phyloP scores from a whole-genome alignment of 2,888 invertebrate species.

The Drosophila anceps region DNA sequence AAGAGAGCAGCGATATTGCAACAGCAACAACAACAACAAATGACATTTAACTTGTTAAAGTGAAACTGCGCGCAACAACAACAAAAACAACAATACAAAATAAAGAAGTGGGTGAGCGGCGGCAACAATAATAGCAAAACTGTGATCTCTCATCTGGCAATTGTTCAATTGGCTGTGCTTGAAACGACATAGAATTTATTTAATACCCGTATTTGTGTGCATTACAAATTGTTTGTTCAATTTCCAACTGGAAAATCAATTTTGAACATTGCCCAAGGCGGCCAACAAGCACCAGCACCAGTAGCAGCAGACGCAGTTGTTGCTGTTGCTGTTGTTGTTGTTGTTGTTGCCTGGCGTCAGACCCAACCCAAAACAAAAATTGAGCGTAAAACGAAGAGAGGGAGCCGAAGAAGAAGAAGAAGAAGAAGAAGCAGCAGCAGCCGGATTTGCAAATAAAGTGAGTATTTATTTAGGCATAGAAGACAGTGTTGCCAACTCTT shows the following conservation, averaged over 20 bases:
- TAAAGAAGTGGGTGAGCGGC: conserved; percentile 47
- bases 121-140: conserved; percentile 48
- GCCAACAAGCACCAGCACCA: conserved; percentile 71
- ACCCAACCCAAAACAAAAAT: conserved; percentile 77
- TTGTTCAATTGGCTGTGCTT: conserved; percentile 78
- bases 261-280: conserved; percentile 65
- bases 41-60: conserved; percentile 70
- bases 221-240: conserved; percentile 60
- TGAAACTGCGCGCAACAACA: conserved; percentile 69
- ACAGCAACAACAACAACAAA: conserved; percentile 54
- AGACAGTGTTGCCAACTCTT: too few species aligned
- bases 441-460: conserved; percentile 76
- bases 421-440: conserved; percentile 57
- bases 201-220: conserved; percentile 62
- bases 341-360: conserved; percentile 57
- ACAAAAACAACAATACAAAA: conserved; percentile 41
- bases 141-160: conserved; percentile 71
- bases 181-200: conserved; percentile 66
- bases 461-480: conserved; percentile 53
- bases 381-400: conserved; percentile 58
- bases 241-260: conserved; percentile 80
- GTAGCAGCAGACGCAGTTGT: conserved; percentile 66
- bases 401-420: conserved; percentile 44
- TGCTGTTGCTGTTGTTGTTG: conserved; percentile 48
- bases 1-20: conserved; percentile 46